Evolutionary conservation across 2,113 vertebrate species (phyloP), one percentile per base, ranked within the genome.

Genomic region (Ammospiza caudacuta): DNA sequence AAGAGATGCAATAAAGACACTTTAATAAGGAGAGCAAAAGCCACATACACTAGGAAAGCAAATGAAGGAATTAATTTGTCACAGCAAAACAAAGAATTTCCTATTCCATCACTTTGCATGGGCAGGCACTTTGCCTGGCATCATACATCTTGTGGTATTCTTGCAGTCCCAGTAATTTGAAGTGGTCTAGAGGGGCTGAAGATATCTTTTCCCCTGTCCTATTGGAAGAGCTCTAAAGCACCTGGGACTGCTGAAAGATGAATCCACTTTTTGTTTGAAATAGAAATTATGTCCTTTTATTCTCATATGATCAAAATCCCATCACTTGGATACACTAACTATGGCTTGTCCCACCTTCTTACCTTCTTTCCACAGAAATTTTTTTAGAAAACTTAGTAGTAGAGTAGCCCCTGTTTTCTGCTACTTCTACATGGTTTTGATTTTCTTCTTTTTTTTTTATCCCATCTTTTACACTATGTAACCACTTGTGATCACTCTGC

Each of bases 131-230:
- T 63, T 61, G 25, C 52, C 55, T 54, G 12, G 21, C n/a, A 24
- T 54, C 0, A 0, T n/a, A 23, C 22, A 3, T 23, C 37, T 54
- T 52, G 27, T 49, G 25, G 11, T 18, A 17, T 82, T 77, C 47
- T 52, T 67, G 35, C 23, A 37, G 28, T 51, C 20, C 21, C 17
- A 10, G 31, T 51, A 6, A 29, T 68, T 8, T 52, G 24, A 35
- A 58, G 31, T 49, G 63, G 10, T 3, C 25, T 41, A 5, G 10
- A 67, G 16, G 31, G 31, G 11, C 37, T 75, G 25, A 70, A 90
- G 67, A 2, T 28, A 10, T 10, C 17, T 73, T 89, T 86, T 55
- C 18, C 8, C 3, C 5, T 58, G 3, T 66, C 20, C 12, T 67
- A 2, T 24, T 52, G 9, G 20, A 62, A 72, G 31, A 58, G 43